Evolutionary conservation across 2,113 vertebrate species (phyloP), one percentile per base, ranked within the genome.

Genomic region (Actenoides hombroni): DNA sequence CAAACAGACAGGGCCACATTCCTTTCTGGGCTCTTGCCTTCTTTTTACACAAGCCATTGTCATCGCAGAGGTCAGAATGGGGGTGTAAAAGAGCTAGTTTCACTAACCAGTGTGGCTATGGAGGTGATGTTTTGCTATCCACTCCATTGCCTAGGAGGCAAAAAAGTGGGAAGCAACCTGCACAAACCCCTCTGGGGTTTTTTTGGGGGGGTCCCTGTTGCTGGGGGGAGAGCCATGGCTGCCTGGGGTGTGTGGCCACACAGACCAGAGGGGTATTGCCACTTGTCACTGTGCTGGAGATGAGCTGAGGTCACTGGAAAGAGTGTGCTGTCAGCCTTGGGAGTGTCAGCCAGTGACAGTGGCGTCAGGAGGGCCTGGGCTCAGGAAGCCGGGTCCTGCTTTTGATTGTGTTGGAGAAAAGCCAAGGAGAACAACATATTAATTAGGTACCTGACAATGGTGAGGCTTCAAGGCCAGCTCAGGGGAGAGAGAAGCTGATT

Each of bases 81-180:
- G 3, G 21, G 67, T 79, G 40, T 57, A 44, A 75, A 44, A 57
- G 1, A 79, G 19, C 29, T 37, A 10, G 2, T 73, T 92, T 90
- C 51, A 15, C 12, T 19, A 24, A 44, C 18, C 6, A 70, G 29
- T 35, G 8, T 37, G 0, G 0, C 49, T 26, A 4, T 0, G 3
- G 56, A 49, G 28, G 28, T 39, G 70, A 49, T 39, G 80, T 37
- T 94, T 89, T 65, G 31, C 54, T 56, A 6, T 11, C 61, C 5
- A 18, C 8, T 28, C 40, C 18, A 17, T 57, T 42, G 63, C 57
- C 40, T 42, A 40, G 51, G 46, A 61, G 35, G 9, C 7, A n/a
- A 48, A 93, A 61, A 60, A 44, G 3, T 2, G 8, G 18, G 60
- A 42, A 68, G 33, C 7, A 19, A 51, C 31, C 16, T 42, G 16